These are phyloP conservation scores for Atractosteus spatula DNA, from an alignment of 2,113 vertebrate genomes.

Conservation along the genomic window DNA sequence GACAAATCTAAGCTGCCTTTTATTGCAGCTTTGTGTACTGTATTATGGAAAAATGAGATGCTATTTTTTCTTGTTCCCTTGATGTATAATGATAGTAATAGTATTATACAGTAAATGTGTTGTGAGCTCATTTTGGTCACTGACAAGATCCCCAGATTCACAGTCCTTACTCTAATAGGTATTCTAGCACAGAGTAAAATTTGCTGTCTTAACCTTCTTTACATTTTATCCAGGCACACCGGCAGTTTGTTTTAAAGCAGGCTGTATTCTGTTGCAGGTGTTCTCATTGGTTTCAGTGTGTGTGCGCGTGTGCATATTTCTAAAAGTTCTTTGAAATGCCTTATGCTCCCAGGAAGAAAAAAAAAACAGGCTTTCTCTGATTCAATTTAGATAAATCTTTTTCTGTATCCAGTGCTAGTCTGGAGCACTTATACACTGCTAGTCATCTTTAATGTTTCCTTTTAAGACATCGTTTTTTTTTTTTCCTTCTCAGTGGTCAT, in stretches of 20 bases:
- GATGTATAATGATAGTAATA: slow-evolving; percentile 32
- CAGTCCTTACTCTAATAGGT: too few species aligned
- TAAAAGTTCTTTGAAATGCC: slow-evolving; percentile 3
- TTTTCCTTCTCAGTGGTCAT: slow-evolving; percentile 15
- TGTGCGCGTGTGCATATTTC: neutral
- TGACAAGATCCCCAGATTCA: too few species aligned
- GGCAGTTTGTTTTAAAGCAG: too few species aligned
- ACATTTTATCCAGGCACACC: too few species aligned
- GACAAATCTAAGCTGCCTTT: slow-evolving; percentile 54
- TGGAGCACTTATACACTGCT: slow-evolving; percentile 12
- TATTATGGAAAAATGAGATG: slow-evolving; percentile 46
- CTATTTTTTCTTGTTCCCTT: slow-evolving; percentile 38
- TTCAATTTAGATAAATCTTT: neutral
- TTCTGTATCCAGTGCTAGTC: neutral
- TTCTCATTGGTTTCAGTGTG: too few species aligned
- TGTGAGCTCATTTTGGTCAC: neutral
- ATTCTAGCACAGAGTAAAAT: neutral
- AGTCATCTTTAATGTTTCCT: slow-evolving; percentile 27
- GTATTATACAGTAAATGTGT: neutral
- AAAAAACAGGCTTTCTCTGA: neutral
- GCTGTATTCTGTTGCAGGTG: too few species aligned
- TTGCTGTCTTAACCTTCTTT: neutral
- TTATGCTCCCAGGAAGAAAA: neutral
- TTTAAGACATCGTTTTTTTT: neutral
- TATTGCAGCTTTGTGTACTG: slow-evolving; percentile 43